Base-by-base conservation (phyloP, 1,140 invertebrate genomes). In the Lordiphosa mommai region DNA sequence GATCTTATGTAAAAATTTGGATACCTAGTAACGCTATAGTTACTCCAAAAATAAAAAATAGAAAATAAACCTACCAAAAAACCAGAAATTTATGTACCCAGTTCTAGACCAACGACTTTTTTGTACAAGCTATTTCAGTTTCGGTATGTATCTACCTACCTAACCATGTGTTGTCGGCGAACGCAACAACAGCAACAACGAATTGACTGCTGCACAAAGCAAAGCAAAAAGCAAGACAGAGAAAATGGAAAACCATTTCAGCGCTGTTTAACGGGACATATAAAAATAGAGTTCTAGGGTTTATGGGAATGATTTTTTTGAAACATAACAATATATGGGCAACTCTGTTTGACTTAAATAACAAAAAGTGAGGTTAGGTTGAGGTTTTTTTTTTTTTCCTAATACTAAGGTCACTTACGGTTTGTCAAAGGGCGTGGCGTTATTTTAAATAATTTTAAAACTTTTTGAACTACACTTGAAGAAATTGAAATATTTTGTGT, bases 321-420 rank as follows among this genome's bases (percentile, higher is more conserved):
- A n/a, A n/a, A n/a, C n/a, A 16, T 10, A 27, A 17, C 12, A 49
- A 12, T 52, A 9, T 46, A 10, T 36, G 2, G 27, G 17, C 9
- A 47, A 55, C 14, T 13, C 10, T 17, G 8, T 29, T 10, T 20
- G 20, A 6, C 49, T 32, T 14, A 5, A n/a, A 29, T 76, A 56
- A 41, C 9, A 13, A n/a, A 68, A 77, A 50, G 41, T 72, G 44
- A 72, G 76, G 76, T 82, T 82, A 82, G 4, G 44, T 55, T 40
- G 37, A 48, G 40, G 23, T 30, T 10, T 27, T 48, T 33, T 12
- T 13, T 13, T 13, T 8, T 37, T 14, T 8, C 2, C 10, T 4
- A 49, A 17, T 1, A 9, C 4, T 32, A 20, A 52, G 16, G 12
- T 17, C 4, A 64, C 44, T 67, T 67, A 50, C 53, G 4, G 6